Percentiles rank a stretch among this genome's conserved stretches.
Evolutionary conservation across 2,113 vertebrate genomes (phyloP).

Genomic region (Syngnathus typhle): DNA sequence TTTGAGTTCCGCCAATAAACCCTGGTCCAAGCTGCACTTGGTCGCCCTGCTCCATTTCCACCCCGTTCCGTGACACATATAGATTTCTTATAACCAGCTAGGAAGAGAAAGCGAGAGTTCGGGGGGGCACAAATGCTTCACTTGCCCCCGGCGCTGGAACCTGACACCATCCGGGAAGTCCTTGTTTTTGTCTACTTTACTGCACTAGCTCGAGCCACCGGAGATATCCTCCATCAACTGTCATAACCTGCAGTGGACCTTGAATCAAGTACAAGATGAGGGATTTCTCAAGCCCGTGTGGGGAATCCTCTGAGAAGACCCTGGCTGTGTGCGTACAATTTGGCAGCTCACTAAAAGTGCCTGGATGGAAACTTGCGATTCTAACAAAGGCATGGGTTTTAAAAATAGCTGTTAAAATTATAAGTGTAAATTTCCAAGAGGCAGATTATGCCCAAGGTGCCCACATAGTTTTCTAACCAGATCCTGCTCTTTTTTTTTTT

Average conservation of each 20-base stretch:
- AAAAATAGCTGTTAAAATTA: conserved; percentile 6
- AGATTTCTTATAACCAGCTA: neutral
- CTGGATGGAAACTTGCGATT: conserved; percentile 40
- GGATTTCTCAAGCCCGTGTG: conserved; percentile 51
- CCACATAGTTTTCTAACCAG: conserved; percentile 5
- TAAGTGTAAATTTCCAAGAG: neutral
- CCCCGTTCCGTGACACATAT: too few species aligned
- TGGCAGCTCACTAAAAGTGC: conserved; percentile 21
- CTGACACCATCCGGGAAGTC: neutral
- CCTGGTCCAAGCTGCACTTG: too few species aligned
- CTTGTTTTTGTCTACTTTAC: conserved; percentile 5
- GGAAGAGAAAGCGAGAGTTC: neutral
- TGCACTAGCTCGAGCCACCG: conserved; percentile 40
- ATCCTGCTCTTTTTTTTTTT: neutral
- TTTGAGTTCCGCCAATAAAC: too few species aligned
- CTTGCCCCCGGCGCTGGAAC: neutral
- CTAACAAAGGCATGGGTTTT: neutral
- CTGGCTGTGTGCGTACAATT: conserved; percentile 29
- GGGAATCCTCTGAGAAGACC: conserved; percentile 59
- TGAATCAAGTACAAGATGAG: conserved; percentile 70
- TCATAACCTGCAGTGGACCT: conserved; percentile 69
- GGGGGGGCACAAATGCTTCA: neutral
- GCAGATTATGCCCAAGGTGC: conserved; percentile 4
- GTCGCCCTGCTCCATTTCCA: too few species aligned
- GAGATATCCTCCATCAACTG: conserved; percentile 67